Base-by-base conservation (phyloP, 2,113 vertebrate genomes). In the Sialia sialis region DNA sequence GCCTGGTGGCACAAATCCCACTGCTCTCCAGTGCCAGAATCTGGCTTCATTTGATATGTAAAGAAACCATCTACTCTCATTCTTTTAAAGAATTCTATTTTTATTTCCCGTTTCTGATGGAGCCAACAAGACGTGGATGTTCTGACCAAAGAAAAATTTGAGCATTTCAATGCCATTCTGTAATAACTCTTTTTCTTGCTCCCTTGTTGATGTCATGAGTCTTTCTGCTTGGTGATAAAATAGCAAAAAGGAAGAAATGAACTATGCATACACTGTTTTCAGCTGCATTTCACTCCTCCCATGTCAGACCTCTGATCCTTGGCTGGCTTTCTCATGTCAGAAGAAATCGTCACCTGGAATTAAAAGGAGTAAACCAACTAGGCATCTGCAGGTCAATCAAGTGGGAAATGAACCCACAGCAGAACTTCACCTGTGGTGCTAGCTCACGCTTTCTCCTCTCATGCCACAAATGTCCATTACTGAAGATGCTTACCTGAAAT, bases 1-100 rank as follows among this genome's bases (percentile, higher is more conserved):
- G 85, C 51, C 80, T 74, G 63, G 90, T 94, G 92, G 90, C 94
- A 96, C 75, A 79, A 93, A 83, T 96, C 92, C 92, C 93, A 89
- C 66, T 87, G 87, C 56, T 91, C 56, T 95, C 90, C 76, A 62
- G 20, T 77, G 89, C 79, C 64, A 92, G 60, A 46, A 48, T 81
- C 63, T 89, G 73, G 80, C 80, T 75, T 77, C 7, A 0, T 46
- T 86, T 80, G 72, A 64, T 46, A 48, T 12, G 15, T 67, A 75
- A 70, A 89, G 79, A 80, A 85, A 78, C 0, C 0, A 29, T 48
- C 85, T 46, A 38, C 14, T 88, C 89, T 74, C 27, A 25, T 90
- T 94, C 80, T 90, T 89, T 63, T 70, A 63, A 87, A 68, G 83
- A 77, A 67, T 90, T 91, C 87, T 84, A 23, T 52, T 95, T 94